Evolutionary conservation across 1,140 invertebrate genomes (phyloP), one percentile per base, ranked within the genome.

Genomic region (Holcopasites calliopsidis): DNA sequence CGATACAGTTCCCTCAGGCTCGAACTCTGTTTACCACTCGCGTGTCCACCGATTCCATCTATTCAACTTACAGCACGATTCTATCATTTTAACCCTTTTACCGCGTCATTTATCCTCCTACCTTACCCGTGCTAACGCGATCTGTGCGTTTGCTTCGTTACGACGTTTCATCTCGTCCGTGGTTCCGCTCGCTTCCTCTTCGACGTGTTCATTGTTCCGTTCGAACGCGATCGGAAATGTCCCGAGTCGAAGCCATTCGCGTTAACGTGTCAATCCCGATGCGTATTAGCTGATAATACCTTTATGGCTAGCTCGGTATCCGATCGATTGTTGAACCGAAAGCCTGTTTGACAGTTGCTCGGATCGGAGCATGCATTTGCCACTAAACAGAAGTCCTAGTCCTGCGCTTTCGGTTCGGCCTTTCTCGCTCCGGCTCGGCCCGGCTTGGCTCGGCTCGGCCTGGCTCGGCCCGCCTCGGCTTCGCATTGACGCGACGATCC

Each of bases 401-500:
- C 58, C 47, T 71, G 75, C 65, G 60, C 50, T 42, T 72, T 62
- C 42, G 18, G 42, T 69, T 75, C 54, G 62, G 60, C 49, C 71
- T 40, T 71, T 62, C 55, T 68, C 83, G 79, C 65, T 35, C 26
- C 66, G 44, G 23, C 47, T 84, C 83, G 78, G 55, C 64, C 54
- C 54, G 28, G 71, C 70, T 80, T 80, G 73, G 77, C 69, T 68
- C 72, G 26, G 26, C 21, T 81, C 82, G 71, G 71, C 65, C 26
- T 26, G 33, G 23, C 2, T 42, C 64, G 49, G 35, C 16, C n/a
- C n/a, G n/a, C n/a, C 33, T 57, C 64, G 49, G 64, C 26, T 40
- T 21, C 23, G 23, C n/a, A 38, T 13, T 18, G 47, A 8, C 21
- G 31, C 74, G 31, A 8, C 13, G 18, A 10, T n/a, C 31, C 21